Evolutionary conservation across 2,113 vertebrate genomes (phyloP), one percentile per base, ranked within the genome.

Genomic region (Excalfactoria chinensis): DNA sequence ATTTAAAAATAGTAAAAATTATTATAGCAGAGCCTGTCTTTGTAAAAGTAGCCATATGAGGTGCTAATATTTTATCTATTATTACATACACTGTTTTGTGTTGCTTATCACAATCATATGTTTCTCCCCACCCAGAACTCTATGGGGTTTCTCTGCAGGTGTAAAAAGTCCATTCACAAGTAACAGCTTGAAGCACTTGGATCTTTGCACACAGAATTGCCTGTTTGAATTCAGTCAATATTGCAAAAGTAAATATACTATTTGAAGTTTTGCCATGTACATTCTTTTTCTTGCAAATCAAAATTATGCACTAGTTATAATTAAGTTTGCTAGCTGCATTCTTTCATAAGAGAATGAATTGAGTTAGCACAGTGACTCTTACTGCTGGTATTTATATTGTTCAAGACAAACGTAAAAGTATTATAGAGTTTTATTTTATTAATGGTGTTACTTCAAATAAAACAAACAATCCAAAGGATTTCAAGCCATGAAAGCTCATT

Each of bases 361-460:
- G 40, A 87, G 32, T 51, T 83, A 62, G 41, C 28, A 34, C 20
- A 85, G 43, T 35, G 79, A 87, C 26, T 84, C 49, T 89, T 69
- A 59, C 43, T 37, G 26, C 48, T 72, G 44, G 23, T 44, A 74
- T 83, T 89, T 87, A 71, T 80, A 77, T 86, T 77, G 51, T 46
- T 94, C 41, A 71, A 89, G 60, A 77, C 11, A 76, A 85, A 59
- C 64, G 85, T 51, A 64, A 71, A 89, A 64, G 79, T 78, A 85
- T 70, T 69, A 90, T 34, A 44, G 34, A 77, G 37, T 89, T 95
- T 90, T 84, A 84, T 90, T 93, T 94, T 90, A 90, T 94, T 84
- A 70, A 66, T 23, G 66, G 41, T 77, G 55, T 73, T 90, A 63
- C 75, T 91, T 93, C 87, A 91, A 95, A 96, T 85, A 93, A 91